Evolutionary conservation across 2,797 vertebrate genomes (phyloP).

Genomic region (Prunella strophiata): DNA sequence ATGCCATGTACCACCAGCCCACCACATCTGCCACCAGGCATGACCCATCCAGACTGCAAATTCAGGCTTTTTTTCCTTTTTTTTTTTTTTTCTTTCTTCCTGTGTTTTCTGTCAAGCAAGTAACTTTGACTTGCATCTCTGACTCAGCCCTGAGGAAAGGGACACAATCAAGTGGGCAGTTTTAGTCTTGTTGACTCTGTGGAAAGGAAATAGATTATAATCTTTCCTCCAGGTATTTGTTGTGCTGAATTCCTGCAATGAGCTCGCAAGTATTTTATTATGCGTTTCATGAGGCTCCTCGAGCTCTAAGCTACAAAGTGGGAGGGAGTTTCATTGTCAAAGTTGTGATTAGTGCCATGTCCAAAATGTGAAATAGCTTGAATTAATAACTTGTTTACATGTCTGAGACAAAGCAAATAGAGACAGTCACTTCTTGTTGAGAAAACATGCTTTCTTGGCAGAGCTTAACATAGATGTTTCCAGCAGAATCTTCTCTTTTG

Average conservation of each 20-base stretch:
- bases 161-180: neutral
- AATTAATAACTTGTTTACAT: constrained; percentile 41
- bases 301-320: neutral
- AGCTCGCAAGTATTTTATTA: neutral
- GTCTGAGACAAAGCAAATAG: constrained; percentile 12
- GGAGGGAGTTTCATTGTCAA: neutral
- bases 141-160: neutral
- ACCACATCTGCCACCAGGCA: neutral
- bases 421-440: constrained; percentile 26
- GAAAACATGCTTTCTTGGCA: constrained; percentile 44
- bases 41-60: neutral
- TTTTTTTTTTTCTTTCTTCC: neutral
- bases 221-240: constrained; percentile 56
- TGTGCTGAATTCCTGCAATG: constrained; percentile 2
- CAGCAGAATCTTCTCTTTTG: constrained; percentile 52
- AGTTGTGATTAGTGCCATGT: neutral
- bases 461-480: constrained; percentile 9
- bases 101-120: constrained; percentile 35
- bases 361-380: neutral
- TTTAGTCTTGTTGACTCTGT: constrained; percentile 30
- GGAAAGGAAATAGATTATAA: constrained; percentile 19
- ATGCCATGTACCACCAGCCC: neutral
- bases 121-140: constrained; percentile 23
- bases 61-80: neutral
- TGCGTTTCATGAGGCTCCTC: neutral